Evolutionary conservation across 2,113 vertebrate species (phyloP), one percentile per base, ranked within the genome.

Genomic region (Elachura formosa): DNA sequence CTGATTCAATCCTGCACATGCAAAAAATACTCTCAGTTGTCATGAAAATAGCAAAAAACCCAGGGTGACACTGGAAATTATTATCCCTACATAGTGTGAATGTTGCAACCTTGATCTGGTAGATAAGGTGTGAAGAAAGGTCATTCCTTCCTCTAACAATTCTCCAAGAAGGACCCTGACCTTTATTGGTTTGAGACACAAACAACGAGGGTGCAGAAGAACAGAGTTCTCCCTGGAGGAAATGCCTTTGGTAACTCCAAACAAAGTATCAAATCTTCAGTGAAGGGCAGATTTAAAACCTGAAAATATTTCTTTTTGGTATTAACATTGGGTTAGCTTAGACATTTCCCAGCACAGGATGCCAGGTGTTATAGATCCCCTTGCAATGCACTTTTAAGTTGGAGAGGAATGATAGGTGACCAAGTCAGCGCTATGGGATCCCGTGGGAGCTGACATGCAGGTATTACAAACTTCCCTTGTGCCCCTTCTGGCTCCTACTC

Each of bases 321-420:
- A 43, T 38, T 63, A 58, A 33, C 41, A 58, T 9, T 55, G 38
- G 21, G 29, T 86, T 87, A 89, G 74, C 43, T 23, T 67, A 55
- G 59, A 12, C 38, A 46, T 66, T 89, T 20, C 11, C 14, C n/a
- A 84, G 59, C 34, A 63, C 16, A 63, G 34, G 29, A 51, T 59
- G 31, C 29, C 74, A 79, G 48, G 43, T 95, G 34, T 64, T 84
- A 49, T 69, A 84, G 90, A 87, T 67, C 22, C 19, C 34, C 58
- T 80, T 81, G 55, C 28, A 63, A 38, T 40, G n/a, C 61, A 75
- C 34, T 84, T 84, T 80, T 33, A 67, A 63, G 23, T 29, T 28
- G 40, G n/a, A 36, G 52, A 71, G 23, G 43, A 82, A 56, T 17
- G 20, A 48, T 29, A 52, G 40, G 12, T 67, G 43, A n/a, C 66